Base-by-base conservation (phyloP, 1,140 invertebrate genomes). In the Colletes latitarsis region DNA sequence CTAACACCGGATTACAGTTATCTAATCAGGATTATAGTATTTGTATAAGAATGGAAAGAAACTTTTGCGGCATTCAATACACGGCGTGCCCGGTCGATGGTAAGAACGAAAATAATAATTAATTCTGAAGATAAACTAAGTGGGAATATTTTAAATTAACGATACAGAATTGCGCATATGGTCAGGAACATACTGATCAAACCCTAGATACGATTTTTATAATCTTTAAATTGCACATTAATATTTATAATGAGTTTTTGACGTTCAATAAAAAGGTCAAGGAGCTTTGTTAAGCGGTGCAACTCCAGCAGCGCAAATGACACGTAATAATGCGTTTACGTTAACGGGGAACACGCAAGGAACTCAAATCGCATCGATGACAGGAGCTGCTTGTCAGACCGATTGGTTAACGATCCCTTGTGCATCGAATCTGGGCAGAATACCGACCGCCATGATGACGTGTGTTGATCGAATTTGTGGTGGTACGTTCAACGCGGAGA, bases 21-120 rank as follows among this genome's bases (percentile, higher is more conserved):
- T 97, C 97, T 39, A 98, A 98, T 92, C 97, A 98, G 89, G 97
- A 98, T 89, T 98, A 98, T 90, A 96, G 96, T 74, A 96, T 97
- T 68, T 98, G 97, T 89, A 95, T 98, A 21, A 92, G 97, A 46
- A 96, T 96, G 81, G 97, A 98, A 89, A 95, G 96, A 78, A 98
- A 98, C 89, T 98, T 98, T 90, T 98, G 97, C 86, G 96, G 97
- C 3, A 97, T 98, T 63, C 97, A 97, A 81, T 98, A 98, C 86
- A 96, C 95, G 46, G 94, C 95, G 9, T 97, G 97, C 88, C 90
- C 94, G 6, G 96, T 97, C 88, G 92, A 94, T 88, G 94, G 85
- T 88, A 85, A 60, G 53, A 62, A 70, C 14, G 30, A 14, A 49
- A 6, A 62, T 64, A 30, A 15, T 9, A 30, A 0, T 46, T 46